Conservation (phyloP, 2,888 invertebrate species). For the Uloborus plumipes region DNA sequence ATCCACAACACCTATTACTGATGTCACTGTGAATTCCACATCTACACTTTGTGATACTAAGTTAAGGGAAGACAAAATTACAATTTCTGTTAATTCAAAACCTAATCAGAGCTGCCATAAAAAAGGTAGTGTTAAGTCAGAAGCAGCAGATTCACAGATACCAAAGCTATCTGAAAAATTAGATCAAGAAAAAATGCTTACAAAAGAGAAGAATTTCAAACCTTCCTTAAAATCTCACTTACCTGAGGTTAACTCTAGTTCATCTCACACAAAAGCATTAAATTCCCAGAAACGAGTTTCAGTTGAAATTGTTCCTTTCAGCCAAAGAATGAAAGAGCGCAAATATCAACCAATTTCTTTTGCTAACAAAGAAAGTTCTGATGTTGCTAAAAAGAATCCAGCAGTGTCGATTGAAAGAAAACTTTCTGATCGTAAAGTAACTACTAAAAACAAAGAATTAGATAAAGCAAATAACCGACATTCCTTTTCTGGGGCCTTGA, state of each 20-base stretch:
- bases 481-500: constrained; percentile 34
- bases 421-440: constrained; percentile 36
- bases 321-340: constrained; percentile 62
- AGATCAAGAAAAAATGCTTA: background rate
- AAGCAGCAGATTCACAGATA: background rate
- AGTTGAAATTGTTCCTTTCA: constrained; percentile 65
- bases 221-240: constrained; percentile 20
- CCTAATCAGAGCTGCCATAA: background rate
- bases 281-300: constrained; percentile 58
- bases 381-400: constrained; percentile 37
- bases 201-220: constrained; percentile 38
- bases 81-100: constrained; percentile 57
- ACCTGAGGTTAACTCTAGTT: constrained; percentile 20
- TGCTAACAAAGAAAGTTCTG: constrained; percentile 23
- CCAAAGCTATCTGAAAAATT: constrained; percentile 1
- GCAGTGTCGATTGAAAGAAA: constrained; percentile 40
- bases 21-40: constrained; percentile 36
- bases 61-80: constrained; percentile 53
- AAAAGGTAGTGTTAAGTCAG: constrained; percentile 12
- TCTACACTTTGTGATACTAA: constrained; percentile 37
- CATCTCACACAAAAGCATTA: constrained; percentile 17
- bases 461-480: constrained; percentile 49
- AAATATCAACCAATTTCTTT: constrained; percentile 54
- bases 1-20: constrained; percentile 8
- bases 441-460: constrained; percentile 35